A percentile compares a stretch with the other conserved stretches of the same genome.
Evolutionary conservation across 2,797 vertebrate genomes (phyloP).

Genomic region (Macroramphosus scolopax): DNA sequence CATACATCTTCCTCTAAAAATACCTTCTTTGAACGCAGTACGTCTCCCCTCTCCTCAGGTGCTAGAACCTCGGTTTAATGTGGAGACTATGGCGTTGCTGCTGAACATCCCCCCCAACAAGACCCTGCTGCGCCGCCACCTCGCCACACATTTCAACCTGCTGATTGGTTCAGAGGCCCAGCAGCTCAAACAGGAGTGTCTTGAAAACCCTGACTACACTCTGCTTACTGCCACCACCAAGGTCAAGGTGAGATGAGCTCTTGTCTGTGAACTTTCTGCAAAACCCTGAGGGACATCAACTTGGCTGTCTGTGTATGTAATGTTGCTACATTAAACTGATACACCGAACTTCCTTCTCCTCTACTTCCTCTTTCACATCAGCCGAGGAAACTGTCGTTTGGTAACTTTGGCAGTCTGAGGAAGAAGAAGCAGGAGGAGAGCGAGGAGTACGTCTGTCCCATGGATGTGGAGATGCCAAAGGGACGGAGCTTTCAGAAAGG

Average conservation of each 20-base stretch:
- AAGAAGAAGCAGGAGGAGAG: conserved; percentile 93
- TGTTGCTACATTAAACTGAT: no score
- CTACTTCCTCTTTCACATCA: conserved; percentile 34
- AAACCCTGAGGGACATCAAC: no score
- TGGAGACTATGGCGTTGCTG: conserved; percentile 95
- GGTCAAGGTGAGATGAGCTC: conserved; percentile 85
- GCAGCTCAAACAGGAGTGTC: conserved; percentile 89
- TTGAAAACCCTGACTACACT: conserved; percentile 90
- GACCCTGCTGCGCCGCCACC: conserved; percentile 90
- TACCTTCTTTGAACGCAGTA: neutral
- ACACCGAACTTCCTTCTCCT: no score
- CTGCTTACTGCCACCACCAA: conserved; percentile 94
- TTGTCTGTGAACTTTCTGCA: no score
- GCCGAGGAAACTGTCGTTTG: conserved; percentile 92
- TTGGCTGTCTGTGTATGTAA: no score
- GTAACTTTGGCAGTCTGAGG: conserved; percentile 89
- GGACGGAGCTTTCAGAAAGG: conserved; percentile 87
- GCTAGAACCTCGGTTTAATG: conserved; percentile 94
- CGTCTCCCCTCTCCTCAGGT: conserved; percentile 76
- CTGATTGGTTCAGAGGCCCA: conserved; percentile 91
- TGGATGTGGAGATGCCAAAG: conserved; percentile 91
- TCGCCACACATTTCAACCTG: conserved; percentile 95
- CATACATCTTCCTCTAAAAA: no score
- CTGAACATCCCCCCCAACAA: conserved; percentile 98
- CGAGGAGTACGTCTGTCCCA: conserved; percentile 96